Percentiles rank a stretch among this genome's conserved stretches.
These are phyloP conservation scores for Trichonephila clavata DNA, from an alignment of 1,140 invertebrate species.

Conservation along the genomic window DNA sequence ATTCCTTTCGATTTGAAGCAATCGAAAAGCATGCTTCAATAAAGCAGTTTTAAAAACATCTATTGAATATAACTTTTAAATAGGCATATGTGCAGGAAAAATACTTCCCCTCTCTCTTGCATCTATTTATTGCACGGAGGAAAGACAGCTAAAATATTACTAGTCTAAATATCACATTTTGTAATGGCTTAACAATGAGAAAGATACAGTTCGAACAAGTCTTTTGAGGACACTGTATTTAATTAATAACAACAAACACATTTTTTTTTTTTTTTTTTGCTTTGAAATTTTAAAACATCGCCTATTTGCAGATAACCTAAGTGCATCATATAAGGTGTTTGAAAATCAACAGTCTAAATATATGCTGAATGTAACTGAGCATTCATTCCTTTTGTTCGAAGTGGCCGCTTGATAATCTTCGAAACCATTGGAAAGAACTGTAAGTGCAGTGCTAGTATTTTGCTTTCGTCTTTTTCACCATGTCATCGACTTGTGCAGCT, in stretches of 20 bases:
- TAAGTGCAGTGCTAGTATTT: background rate
- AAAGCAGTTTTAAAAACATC: too few species aligned
- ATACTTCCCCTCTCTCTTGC: background rate
- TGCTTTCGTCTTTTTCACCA: background rate
- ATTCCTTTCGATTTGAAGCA: too few species aligned
- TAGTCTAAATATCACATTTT: slow-evolving; percentile 30
- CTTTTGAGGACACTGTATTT: background rate
- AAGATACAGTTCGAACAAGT: background rate
- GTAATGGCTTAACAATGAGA: background rate
- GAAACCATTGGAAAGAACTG: background rate
- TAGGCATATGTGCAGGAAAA: background rate
- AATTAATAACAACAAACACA: background rate
- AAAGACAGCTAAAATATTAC: background rate
- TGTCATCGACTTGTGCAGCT: background rate
- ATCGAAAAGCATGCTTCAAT: too few species aligned
- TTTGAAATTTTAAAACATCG: background rate
- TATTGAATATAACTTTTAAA: too few species aligned
- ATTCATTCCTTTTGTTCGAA: slow-evolving; percentile 30
- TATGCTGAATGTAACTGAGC: background rate
- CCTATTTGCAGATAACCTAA: background rate
- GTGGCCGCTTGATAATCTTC: slow-evolving; percentile 5
- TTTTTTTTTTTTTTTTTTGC: background rate
- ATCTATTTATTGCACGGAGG: slow-evolving; percentile 5
- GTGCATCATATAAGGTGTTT: background rate
- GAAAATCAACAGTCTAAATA: background rate